Conservation (phyloP, 2,113 vertebrate species). For the Leptobrachium ailaonicum region DNA sequence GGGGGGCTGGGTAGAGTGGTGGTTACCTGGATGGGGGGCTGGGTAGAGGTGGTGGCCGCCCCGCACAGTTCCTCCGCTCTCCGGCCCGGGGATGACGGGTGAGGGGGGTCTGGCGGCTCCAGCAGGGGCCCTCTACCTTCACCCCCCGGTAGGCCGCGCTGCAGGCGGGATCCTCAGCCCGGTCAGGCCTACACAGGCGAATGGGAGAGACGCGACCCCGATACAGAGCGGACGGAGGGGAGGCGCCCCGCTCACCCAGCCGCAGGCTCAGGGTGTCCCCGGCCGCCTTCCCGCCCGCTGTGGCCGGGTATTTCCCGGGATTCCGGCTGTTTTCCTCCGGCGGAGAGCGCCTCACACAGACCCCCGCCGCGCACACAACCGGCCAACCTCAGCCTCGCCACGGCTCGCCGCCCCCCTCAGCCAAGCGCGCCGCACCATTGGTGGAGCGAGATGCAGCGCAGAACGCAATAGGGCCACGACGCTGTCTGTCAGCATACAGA, state of each 20-base stretch:
- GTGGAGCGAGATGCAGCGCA: background rate
- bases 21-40: constrained; percentile 21
- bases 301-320: background rate
- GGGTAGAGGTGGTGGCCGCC: background rate
- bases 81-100: constrained; percentile 5
- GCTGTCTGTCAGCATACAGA: background rate
- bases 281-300: background rate
- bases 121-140: background rate
- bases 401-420: constrained; percentile 5
- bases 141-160: constrained; percentile 24
- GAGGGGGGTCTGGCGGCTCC: background rate
- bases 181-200: constrained; percentile 21
- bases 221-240: constrained; percentile 28
- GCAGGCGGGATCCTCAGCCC: constrained; percentile 19
- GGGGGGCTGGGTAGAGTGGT: background rate
- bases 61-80: background rate
- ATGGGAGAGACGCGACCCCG: background rate
- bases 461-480: background rate
- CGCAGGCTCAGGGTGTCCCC: background rate
- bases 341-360: constrained; percentile 9
- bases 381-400: constrained; percentile 46
- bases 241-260: constrained; percentile 13
- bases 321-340: constrained; percentile 5
- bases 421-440: background rate
- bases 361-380: constrained; percentile 35